phyloP scores from a whole-genome alignment of 2,888 invertebrate species.

The Hedya salicella region DNA sequence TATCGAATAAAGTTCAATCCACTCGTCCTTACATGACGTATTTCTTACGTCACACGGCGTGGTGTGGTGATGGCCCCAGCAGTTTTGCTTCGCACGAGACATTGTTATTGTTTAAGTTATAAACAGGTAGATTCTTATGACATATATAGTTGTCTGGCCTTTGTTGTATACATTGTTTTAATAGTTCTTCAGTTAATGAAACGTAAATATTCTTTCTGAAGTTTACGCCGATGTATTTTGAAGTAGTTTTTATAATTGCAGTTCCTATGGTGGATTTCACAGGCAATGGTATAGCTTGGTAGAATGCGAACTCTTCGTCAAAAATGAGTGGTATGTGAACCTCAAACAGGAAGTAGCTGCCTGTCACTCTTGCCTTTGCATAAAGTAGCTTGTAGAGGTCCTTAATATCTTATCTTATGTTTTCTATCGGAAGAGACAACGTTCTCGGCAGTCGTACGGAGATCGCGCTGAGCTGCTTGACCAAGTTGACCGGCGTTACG shows the following conservation, averaged over 20 bases:
- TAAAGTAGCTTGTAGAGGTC: slow-evolving; percentile 46
- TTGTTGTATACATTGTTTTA: not conserved
- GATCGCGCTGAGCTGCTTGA: slow-evolving; percentile 42
- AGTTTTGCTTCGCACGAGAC: too few relatives aligned
- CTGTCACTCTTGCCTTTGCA: slow-evolving; percentile 44
- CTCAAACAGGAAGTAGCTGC: slow-evolving; percentile 45
- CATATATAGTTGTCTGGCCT: too few relatives aligned
- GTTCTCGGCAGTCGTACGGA: slow-evolving; percentile 44
- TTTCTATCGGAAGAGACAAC: slow-evolving; percentile 42
- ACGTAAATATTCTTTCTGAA: slow-evolving; percentile 6
- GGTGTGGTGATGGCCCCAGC: slow-evolving; percentile 37
- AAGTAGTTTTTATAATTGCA: not conserved
- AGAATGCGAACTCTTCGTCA: too few relatives aligned
- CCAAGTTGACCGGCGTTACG: slow-evolving; percentile 43
- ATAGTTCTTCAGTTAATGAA: not conserved
- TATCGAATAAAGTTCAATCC: too few relatives aligned
- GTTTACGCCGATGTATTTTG: slow-evolving; percentile 8
- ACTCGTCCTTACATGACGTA: too few relatives aligned
- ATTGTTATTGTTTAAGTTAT: slow-evolving; percentile 19
- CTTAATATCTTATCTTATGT: slow-evolving; percentile 42
- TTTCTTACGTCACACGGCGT: slow-evolving; percentile 33
- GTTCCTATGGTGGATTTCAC: too few relatives aligned
- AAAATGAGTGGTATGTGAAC: too few relatives aligned
- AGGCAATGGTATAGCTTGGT: too few relatives aligned
- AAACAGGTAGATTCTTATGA: too few relatives aligned